A percentile compares a stretch with the other conserved stretches of the same genome.
These are phyloP conservation scores for Sphaerophoria taeniata DNA, from an alignment of 2,888 invertebrate species.

Conservation along the genomic window DNA sequence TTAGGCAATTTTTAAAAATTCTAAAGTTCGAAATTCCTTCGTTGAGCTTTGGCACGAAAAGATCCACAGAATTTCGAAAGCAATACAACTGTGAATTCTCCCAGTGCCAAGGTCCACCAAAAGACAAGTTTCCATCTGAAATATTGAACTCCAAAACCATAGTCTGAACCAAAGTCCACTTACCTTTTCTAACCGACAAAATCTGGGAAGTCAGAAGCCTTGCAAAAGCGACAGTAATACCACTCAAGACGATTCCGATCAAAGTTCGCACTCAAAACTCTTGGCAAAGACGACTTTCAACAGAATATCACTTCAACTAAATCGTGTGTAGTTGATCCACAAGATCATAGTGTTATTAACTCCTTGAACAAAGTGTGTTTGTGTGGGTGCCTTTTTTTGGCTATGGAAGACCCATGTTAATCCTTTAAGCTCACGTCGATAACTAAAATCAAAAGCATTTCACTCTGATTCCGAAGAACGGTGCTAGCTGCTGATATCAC, in stretches of 20 bases:
- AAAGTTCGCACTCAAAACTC: slow-evolving; percentile 49
- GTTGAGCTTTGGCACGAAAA: slow-evolving; percentile 83
- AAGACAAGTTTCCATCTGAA: slow-evolving; percentile 39
- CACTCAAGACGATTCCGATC: slow-evolving; percentile 2
- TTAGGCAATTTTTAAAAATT: not conserved
- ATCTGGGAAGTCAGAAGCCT: not conserved
- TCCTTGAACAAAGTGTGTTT: slow-evolving; percentile 24
- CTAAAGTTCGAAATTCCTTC: slow-evolving; percentile 36
- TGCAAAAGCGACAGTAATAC: slow-evolving; percentile 8
- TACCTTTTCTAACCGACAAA: slow-evolving; percentile 41
- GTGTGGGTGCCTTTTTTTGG: slow-evolving; percentile 9
- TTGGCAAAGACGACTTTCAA: slow-evolving; percentile 27
- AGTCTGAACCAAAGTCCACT: slow-evolving; percentile 9
- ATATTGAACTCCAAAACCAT: not conserved
- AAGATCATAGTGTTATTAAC: slow-evolving; percentile 55
- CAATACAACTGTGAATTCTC: slow-evolving; percentile 83
- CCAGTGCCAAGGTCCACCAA: slow-evolving; percentile 83
- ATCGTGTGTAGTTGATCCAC: slow-evolving; percentile 17
- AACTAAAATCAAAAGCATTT: slow-evolving; percentile 79
- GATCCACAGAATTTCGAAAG: slow-evolving; percentile 82
- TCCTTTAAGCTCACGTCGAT: slow-evolving; percentile 82
- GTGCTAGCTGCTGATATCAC: slow-evolving; percentile 17
- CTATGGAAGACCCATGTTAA: slow-evolving; percentile 79
- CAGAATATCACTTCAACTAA: slow-evolving; percentile 24
- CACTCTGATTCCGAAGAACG: slow-evolving; percentile 63